Percentiles rank a stretch among this genome's conserved stretches.
Conservation (phyloP, 1,140 invertebrate species). For the Diorhabda sublineata region DNA sequence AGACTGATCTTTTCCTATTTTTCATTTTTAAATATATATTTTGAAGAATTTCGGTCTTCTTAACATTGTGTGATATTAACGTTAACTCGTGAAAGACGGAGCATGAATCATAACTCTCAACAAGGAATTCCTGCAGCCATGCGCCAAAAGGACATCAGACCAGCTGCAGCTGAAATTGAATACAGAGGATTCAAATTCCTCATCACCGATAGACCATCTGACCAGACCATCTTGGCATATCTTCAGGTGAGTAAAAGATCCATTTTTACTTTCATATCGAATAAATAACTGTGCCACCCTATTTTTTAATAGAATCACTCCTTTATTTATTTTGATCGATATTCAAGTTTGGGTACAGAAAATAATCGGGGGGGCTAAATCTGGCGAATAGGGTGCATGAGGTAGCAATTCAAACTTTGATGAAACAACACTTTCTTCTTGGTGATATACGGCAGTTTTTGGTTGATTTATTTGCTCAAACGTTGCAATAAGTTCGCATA, state of each 20-base stretch:
- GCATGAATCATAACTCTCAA: constrained; percentile 14
- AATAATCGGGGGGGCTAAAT: too few relatives aligned
- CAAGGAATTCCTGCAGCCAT: constrained; percentile 49
- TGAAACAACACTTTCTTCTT: too few relatives aligned
- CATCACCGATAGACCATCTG: constrained; percentile 83
- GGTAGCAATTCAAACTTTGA: too few relatives aligned
- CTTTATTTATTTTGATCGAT: too few relatives aligned
- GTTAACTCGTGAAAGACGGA: constrained; percentile 1
- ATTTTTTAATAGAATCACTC: too few relatives aligned
- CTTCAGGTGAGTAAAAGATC: constrained; percentile 61
- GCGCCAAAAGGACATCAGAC: constrained; percentile 85
- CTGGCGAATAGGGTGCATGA: too few relatives aligned
- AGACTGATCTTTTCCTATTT: constrained; percentile 7
- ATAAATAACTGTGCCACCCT: too few relatives aligned
- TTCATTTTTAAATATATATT: constrained; percentile 6
- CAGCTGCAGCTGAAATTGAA: constrained; percentile 77
- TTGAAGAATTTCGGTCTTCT: not conserved
- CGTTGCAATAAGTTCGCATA: too few relatives aligned
- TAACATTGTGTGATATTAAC: constrained; percentile 8
- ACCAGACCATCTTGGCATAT: constrained; percentile 74
- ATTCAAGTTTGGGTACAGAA: too few relatives aligned
- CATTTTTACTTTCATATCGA: too few relatives aligned
- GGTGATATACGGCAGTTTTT: too few relatives aligned
- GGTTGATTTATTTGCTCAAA: too few relatives aligned
- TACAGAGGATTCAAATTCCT: constrained; percentile 84